Conservation (phyloP, 2,888 invertebrate species). For the Hypena proboscidalis region DNA sequence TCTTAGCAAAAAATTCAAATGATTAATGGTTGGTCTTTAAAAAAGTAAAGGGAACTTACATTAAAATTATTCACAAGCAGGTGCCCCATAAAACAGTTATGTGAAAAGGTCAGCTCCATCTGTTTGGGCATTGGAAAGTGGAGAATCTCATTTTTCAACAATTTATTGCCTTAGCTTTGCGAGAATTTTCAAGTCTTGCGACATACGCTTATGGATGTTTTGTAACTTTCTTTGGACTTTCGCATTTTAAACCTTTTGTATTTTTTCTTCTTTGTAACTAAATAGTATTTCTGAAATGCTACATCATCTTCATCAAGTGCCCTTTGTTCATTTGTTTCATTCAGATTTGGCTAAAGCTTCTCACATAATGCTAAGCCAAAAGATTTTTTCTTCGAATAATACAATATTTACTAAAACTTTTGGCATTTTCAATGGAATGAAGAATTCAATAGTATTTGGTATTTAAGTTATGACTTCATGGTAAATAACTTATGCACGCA, state of each 20-base stretch:
- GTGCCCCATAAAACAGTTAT: neutral
- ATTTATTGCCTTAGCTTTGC: conserved; percentile 2
- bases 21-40: neutral
- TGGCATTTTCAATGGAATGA: too few species aligned
- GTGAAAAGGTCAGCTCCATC: neutral
- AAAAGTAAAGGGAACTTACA: too few species aligned
- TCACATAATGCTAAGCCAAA: too few species aligned
- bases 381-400: too few species aligned
- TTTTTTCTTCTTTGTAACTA: neutral
- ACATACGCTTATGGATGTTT: conserved; percentile 4
- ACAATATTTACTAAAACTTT: too few species aligned
- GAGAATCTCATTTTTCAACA: neutral
- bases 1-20: too few species aligned
- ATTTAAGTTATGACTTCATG: too few species aligned
- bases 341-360: too few species aligned
- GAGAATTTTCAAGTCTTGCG: conserved; percentile 13
- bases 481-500: too few species aligned
- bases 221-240: conserved; percentile 36
- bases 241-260: conserved; percentile 3
- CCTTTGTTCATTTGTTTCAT: too few species aligned
- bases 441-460: too few species aligned
- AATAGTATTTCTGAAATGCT: neutral
- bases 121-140: neutral
- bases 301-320: too few species aligned
- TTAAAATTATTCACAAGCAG: neutral